Percentiles rank a stretch among this genome's conserved stretches.
Evolutionary conservation across 2,888 invertebrate species (phyloP).

Genomic region (Keiferia lycopersicella): DNA sequence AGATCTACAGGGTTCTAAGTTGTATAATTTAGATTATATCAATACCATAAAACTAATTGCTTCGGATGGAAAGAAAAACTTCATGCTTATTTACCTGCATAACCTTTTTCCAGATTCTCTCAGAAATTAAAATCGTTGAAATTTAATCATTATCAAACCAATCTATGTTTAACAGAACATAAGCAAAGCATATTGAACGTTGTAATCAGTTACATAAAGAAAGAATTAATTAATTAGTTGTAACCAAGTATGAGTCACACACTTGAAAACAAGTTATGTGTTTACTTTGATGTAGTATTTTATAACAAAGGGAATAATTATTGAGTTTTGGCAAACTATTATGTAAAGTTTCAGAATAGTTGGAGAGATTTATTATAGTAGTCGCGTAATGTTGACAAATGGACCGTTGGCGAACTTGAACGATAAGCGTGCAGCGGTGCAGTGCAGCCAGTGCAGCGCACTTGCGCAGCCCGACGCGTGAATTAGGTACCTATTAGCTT

Average conservation of each 20-base stretch:
- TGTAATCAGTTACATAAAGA: constrained; percentile 10
- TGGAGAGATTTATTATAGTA: constrained; percentile 6
- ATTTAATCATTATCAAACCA: constrained; percentile 6
- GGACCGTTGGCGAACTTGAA: constrained; percentile 52
- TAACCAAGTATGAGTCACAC: constrained; percentile 3
- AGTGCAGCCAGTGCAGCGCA: neutral
- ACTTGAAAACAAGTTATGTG: constrained; percentile 12
- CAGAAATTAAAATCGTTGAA: neutral
- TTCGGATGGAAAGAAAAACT: too few species aligned
- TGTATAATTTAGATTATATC: too few species aligned
- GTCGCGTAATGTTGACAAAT: constrained; percentile 40
- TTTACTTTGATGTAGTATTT: constrained; percentile 4
- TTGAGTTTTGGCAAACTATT: constrained; percentile 2
- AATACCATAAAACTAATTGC: too few species aligned
- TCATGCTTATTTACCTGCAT: too few species aligned
- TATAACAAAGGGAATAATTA: constrained; percentile 2
- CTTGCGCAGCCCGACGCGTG: too few species aligned
- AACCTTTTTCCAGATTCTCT: too few species aligned
- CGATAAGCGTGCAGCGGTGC: constrained; percentile 41
- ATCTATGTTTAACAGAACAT: neutral
- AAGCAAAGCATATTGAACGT: neutral
- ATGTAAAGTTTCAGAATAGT: constrained; percentile 2
- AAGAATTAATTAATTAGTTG: constrained; percentile 6
- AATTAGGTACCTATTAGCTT: too few species aligned
- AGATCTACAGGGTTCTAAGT: too few species aligned